Evolutionary conservation across 2,113 vertebrate species (phyloP).

Genomic region (Donacobius atricapilla): DNA sequence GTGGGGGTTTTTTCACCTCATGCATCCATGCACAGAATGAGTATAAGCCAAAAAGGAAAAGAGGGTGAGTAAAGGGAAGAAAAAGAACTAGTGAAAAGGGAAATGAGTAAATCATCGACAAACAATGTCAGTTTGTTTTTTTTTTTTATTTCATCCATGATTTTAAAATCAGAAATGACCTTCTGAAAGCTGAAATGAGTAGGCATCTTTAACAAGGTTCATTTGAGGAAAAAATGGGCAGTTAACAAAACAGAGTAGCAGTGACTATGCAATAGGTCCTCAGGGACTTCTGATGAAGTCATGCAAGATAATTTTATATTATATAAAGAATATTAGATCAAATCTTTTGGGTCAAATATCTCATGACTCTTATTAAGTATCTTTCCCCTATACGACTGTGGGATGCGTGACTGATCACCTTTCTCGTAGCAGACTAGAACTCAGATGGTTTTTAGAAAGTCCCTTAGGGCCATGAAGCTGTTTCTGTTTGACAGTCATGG

Average conservation of each 20-base stretch:
- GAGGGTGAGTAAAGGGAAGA: not conserved
- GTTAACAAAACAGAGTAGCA: constrained; percentile 41
- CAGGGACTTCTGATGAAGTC: constrained; percentile 44
- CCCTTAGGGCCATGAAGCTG: constrained; percentile 34
- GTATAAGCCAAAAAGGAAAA: constrained; percentile 11
- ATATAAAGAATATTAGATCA: constrained; percentile 60
- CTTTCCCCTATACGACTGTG: not conserved
- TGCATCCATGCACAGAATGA: constrained; percentile 9
- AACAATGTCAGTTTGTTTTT: not conserved
- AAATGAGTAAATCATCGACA: constrained; percentile 2
- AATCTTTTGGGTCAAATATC: constrained; percentile 46
- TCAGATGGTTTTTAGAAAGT: constrained; percentile 45
- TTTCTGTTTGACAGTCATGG: constrained; percentile 52
- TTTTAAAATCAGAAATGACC: constrained; percentile 10
- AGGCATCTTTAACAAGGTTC: constrained; percentile 44
- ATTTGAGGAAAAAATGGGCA: constrained; percentile 50
- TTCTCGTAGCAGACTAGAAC: not conserved
- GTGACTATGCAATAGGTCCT: constrained; percentile 21
- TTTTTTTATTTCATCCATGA: not conserved
- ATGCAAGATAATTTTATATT: constrained; percentile 51
- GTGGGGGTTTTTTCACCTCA: not conserved
- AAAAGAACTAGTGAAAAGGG: not conserved
- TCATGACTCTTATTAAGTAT: constrained; percentile 5
- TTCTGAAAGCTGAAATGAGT: constrained; percentile 22
- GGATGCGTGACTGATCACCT: constrained; percentile 48